Evolutionary conservation across 2,113 vertebrate species (phyloP), one percentile per base, ranked within the genome.

Genomic region (Alligator sinensis): DNA sequence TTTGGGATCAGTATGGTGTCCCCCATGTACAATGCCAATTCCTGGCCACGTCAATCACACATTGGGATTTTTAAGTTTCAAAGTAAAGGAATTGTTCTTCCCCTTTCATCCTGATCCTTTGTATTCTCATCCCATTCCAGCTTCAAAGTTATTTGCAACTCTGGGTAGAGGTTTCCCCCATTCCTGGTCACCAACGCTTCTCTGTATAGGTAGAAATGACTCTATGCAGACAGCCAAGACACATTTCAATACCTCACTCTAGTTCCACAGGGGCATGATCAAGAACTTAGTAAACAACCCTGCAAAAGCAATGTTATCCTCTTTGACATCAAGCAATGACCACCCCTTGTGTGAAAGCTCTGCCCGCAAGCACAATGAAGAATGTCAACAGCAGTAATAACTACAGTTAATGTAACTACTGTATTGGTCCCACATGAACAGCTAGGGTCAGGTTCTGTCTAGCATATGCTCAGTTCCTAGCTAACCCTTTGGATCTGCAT

Each of bases 1-100:
- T 90, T 92, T 77, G 92, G 89, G 89, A 91, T 91, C 77, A 74
- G 88, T 78, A 47, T 92, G 47, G 59, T 94, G 84, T 96, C 91
- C 96, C 95, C 92, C 93, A 88, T 92, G 68, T 57, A 77, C 77
- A 92, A 87, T 88, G 84, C 89, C 80, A 95, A 92, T 84, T 96
- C 88, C 91, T 92, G 91, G 93, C 90, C 95, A 94, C 47, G 86
- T 84, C 89, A 94, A 90, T 93, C 86, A 86, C 84, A 92, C 0
- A 0, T 74, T 88, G 38, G 9, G 76, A 59, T n/a, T 24, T 82
- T 84, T 55, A 47, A 61, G 24, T 90, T 92, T 82, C 90, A 93
- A 90, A 92, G 86, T 88, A 90, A 92, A 95, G 60, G 59, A 47
- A 77, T 93, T 91, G 79, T 57, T 86, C 70, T 91, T 90, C 70